Base-by-base conservation (phyloP, 2,113 vertebrate genomes). In the Callithrix jacchus region DNA sequence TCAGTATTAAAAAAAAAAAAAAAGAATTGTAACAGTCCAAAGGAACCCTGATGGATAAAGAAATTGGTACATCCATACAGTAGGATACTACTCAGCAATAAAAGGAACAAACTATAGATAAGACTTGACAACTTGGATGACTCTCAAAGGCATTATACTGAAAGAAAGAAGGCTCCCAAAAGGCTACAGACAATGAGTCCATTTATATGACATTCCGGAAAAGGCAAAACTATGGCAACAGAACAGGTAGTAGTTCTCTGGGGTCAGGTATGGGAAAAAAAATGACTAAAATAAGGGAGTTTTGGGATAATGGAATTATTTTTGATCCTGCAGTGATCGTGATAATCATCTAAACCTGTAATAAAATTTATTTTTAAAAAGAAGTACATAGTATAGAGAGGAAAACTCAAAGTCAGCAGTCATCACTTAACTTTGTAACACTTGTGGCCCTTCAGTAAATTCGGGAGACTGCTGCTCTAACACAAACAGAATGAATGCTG, bases 391-490 rank as follows among this genome's bases (percentile, higher is more conserved):
- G 66, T 8, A 68, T 77, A 58, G 23, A 30, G 74, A 88, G 47
- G 58, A 82, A 58, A 37, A 58, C 12, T 95, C 40, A 89, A 86
- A 89, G 70, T 70, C 64, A 87, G 21, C 8, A 74, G 49, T 30
- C 32, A 64, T n/a, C 40, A 92, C 30, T 93, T 86, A 85, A 64
- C 68, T 96, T 95, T 52, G 5, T 40, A 93, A 87, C 23, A 79
- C 27, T 83, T 54, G 14, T 7, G 12, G 40, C 58, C 37, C 45
- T 73, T 52, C n/a, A 81, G 45, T 66, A 68, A 91, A 87, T 52
- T 37, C 73, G 61, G 8, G 27, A 73, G 23, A 87, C 12, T 3
- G 20, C 5, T 80, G 27, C 35, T 97, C 64, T 66, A 68, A 84
- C 32, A 94, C 42, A 95, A 74, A 94, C 12, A 30, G 4, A 73